These are phyloP conservation scores for Salticus scenicus DNA, from an alignment of 2,888 invertebrate species.

Conservation along the genomic window DNA sequence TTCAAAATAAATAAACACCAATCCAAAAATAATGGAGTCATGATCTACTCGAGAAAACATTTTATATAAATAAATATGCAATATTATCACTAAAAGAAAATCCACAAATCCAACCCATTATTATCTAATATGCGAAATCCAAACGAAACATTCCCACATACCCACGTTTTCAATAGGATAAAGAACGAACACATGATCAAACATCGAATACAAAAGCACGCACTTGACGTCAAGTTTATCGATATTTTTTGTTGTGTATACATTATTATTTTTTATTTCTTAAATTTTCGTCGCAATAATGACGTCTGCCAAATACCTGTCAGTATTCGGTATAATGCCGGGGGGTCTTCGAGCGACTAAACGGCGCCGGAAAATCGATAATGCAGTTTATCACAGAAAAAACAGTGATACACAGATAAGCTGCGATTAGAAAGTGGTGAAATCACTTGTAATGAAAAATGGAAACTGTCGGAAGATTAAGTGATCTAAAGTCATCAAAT, in stretches of 20 bases:
- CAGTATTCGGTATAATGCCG: neutral
- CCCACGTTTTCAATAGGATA: neutral
- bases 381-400: neutral
- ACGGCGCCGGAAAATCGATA: neutral
- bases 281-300: neutral
- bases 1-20: neutral
- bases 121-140: neutral
- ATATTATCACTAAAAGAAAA: neutral
- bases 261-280: no score
- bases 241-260: neutral
- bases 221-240: neutral
- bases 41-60: neutral
- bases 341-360: neutral
- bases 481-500: no score
- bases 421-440: neutral
- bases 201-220: neutral
- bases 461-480: neutral
- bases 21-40: neutral
- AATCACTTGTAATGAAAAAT: neutral
- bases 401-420: neutral
- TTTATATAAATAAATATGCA: no score
- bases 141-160: neutral
- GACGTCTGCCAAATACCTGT: neutral
- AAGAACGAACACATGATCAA: neutral
- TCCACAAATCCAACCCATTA: neutral